Evolutionary conservation across 2,113 vertebrate genomes (phyloP), one percentile per base, ranked within the genome.

Genomic region (Tychaedon coryphoeus): DNA sequence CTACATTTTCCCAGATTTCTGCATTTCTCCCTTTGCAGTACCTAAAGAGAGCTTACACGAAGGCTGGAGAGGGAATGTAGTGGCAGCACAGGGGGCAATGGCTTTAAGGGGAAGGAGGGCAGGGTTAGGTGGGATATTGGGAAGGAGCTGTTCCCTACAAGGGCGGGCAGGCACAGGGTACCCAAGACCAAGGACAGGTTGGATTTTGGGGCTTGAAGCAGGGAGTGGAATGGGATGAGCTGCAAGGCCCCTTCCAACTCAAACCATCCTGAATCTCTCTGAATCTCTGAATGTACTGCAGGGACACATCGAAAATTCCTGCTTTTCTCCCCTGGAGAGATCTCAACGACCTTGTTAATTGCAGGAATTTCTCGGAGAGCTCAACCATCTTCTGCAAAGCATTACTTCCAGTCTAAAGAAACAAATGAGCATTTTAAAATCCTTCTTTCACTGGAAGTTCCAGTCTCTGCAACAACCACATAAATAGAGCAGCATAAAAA

Each of bases 121-220:
- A 29, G 43, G 12, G 26, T 0, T n/a, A 0, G 36, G 5, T 51
- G 43, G 8, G 33, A 53, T 51, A 3, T 25, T 74, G 47, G 53
- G 70, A 1, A 67, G 69, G 24, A 82, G 82, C 34, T 65, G 36
- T 25, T 38, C 60, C 51, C 28, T n/a, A 53, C 4, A 0, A 81
- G 60, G 60, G 51, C 24, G 36, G 33, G 26, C 9, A 88, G 60
- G 60, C 36, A 28, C 51, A 72, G 67, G 34, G 22, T 72, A 31
- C 50, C 50, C 75, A 65, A 72, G 86, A 2, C 67, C 60, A 28
- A 73, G 60, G 33, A 45, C 69, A 73, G 33, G 36, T 0, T 88
- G 36, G 65, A 54, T 14, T 4, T 0, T 81, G 14, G 64, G 48
- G 29, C 34, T 78, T 17, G 66, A 60, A 73, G 36, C 60, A 81